phyloP scores from a whole-genome alignment of 2,888 invertebrate genomes.

The Dysmachus trigonus region DNA sequence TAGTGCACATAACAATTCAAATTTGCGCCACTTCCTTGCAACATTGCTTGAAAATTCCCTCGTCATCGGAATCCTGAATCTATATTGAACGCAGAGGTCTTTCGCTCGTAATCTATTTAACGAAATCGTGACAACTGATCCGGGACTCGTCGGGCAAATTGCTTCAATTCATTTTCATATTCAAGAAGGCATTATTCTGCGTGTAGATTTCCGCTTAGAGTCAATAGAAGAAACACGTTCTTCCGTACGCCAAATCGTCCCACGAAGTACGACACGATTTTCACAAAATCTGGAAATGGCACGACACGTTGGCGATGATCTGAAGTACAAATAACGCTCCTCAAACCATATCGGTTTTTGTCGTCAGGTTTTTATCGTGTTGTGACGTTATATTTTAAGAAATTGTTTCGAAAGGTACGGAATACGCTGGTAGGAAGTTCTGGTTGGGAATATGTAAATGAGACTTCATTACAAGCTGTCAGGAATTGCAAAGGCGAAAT shows the following conservation, averaged over 20 bases:
- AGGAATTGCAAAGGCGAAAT: neutral
- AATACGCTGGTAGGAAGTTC: neutral
- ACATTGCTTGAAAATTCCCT: neutral
- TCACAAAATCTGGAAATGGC: neutral
- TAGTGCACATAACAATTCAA: neutral
- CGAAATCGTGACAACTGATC: neutral
- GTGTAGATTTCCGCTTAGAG: neutral
- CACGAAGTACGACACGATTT: neutral
- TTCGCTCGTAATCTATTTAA: neutral
- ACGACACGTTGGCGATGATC: neutral
- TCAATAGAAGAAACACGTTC: neutral
- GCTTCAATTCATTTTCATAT: neutral
- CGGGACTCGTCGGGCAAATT: neutral
- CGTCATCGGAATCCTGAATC: neutral
- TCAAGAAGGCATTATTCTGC: neutral
- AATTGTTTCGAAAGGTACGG: neutral
- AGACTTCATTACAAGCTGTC: neutral
- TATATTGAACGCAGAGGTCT: neutral
- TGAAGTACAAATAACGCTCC: neutral
- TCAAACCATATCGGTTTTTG: neutral
- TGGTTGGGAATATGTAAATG: neutral
- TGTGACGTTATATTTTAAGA: neutral
- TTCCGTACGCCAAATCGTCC: neutral
- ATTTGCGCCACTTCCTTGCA: neutral
- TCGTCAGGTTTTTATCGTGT: neutral